Evolutionary conservation across 1,140 invertebrate genomes (phyloP), one percentile per base, ranked within the genome.

Genomic region (Thalassaphorura encarpata): DNA sequence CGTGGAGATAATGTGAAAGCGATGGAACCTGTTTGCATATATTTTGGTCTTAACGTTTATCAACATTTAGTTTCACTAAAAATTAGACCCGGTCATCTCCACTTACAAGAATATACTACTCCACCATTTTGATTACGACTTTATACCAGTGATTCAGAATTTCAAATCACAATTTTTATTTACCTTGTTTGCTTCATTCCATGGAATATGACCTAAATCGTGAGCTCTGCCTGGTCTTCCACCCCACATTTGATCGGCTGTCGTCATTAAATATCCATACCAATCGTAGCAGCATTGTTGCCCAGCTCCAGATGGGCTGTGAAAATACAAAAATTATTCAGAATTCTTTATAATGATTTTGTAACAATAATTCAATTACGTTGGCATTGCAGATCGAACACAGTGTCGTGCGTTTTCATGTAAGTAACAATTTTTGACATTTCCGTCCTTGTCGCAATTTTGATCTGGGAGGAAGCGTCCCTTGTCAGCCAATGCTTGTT

Each of bases 271-370:
- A 70, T 83, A 89, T 2, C 83, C 80, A 63, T 92, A 85, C 67
- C 85, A 86, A 69, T 95, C 89, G 67, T 97, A 98, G 66, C 94
- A 98, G 66, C 94, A 97, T 67, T 96, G 91, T 68, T 97, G 94
- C 52, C 93, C 93, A 1, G 90, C 85, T 43, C 92, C 93, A 66
- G 90, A 86, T 43, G 81, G 70, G 60, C 88, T 89, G 21, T 27
- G 28, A 52, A 39, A 19, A 21, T 3, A 27, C 23, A 18, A 19
- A 16, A 52, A 41, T 21, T 11, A 6, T 18, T 43, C 2, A 29
- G 18, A 19, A 23, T 26, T 39, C 29, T 41, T 41, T 33, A 28
- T 18, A 3, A 28, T 29, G 16, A 33, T 31, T 11, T 15, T 49
- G 26, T 49, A 26, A 24, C 24, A 47, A n/a, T n/a, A n/a, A n/a